phyloP scores from a whole-genome alignment of 2,888 invertebrate species.

The Xestobium rufovillosum region DNA sequence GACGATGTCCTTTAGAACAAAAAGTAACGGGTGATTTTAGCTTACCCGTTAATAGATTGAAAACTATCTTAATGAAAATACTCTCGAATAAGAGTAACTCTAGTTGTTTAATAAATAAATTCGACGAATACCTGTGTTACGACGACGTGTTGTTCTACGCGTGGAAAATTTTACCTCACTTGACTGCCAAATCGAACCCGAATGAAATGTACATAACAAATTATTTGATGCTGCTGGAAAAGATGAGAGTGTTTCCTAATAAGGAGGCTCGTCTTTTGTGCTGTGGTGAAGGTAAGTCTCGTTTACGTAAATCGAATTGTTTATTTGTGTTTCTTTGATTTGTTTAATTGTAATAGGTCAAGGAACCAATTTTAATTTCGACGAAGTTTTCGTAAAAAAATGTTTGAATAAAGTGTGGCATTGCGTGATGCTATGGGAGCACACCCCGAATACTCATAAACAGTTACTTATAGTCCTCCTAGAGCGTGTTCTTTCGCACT shows the following conservation, averaged over 20 bases:
- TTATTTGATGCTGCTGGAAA: conserved; percentile 37
- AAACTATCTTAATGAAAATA: conserved; percentile 57
- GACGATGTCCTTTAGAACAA: conserved; percentile 56
- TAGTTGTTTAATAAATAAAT: conserved; percentile 54
- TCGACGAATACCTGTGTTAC: conserved; percentile 67
- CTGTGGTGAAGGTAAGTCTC: conserved; percentile 23
- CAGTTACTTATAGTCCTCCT: conserved; percentile 73
- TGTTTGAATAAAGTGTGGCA: conserved; percentile 70
- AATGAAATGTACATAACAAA: conserved; percentile 39
- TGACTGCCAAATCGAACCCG: conserved; percentile 51
- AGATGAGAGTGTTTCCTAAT: conserved; percentile 34
- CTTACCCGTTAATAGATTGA: conserved; percentile 61
- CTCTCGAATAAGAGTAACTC: conserved; percentile 57
- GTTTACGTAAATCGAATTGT: too few relatives aligned
- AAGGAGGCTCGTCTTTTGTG: conserved; percentile 33
- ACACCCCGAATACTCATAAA: conserved; percentile 62
- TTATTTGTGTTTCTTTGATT: too few relatives aligned
- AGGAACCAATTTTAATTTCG: conserved; percentile 35
- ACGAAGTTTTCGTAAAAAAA: conserved; percentile 47
- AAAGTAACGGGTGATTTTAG: conserved; percentile 43
- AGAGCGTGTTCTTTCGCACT: conserved; percentile 72
- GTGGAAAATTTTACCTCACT: conserved; percentile 53
- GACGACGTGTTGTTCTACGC: conserved; percentile 69
- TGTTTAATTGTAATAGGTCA: conserved; percentile 1
- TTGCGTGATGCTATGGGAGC: conserved; percentile 65